Percentiles rank a stretch among this genome's conserved stretches.
phyloP scores from a whole-genome alignment of 1,140 invertebrate species.

The Piezodorus guildinii region DNA sequence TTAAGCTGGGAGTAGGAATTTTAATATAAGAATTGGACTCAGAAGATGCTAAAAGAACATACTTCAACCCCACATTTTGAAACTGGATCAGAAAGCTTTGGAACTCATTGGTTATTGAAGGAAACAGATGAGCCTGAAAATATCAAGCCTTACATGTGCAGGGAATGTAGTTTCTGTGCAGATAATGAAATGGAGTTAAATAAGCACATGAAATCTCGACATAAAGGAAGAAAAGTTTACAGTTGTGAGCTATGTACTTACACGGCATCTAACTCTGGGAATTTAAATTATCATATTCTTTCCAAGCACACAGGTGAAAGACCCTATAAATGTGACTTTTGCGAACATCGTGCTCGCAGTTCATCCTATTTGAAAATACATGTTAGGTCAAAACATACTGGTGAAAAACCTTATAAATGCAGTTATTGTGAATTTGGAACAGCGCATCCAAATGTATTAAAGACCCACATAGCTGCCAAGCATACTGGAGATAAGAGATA shows the following conservation, averaged over 20 bases:
- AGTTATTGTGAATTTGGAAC: not conserved
- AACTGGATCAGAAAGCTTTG: no score
- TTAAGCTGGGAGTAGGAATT: no score
- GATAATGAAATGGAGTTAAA: not conserved
- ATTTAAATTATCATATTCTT: not conserved
- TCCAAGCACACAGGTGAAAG: conserved; percentile 8
- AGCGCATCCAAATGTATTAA: not conserved
- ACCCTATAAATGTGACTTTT: conserved; percentile 4
- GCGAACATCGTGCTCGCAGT: not conserved
- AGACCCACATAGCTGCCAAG: conserved; percentile 8
- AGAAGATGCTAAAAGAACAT: no score
- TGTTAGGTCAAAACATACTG: not conserved
- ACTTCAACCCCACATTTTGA: no score
- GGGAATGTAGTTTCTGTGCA: not conserved
- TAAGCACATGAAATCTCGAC: not conserved
- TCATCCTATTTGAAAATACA: not conserved
- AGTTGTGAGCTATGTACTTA: not conserved
- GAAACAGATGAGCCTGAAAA: no score
- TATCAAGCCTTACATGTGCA: not conserved
- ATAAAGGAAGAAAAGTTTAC: not conserved
- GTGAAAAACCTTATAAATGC: not conserved
- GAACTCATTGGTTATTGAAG: no score
- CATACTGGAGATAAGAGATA: conserved; percentile 5
- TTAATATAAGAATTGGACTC: no score
- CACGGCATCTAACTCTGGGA: not conserved